phyloP scores from a whole-genome alignment of 35 echinoderm and acorn worm species.

The Acanthaster planci region DNA sequence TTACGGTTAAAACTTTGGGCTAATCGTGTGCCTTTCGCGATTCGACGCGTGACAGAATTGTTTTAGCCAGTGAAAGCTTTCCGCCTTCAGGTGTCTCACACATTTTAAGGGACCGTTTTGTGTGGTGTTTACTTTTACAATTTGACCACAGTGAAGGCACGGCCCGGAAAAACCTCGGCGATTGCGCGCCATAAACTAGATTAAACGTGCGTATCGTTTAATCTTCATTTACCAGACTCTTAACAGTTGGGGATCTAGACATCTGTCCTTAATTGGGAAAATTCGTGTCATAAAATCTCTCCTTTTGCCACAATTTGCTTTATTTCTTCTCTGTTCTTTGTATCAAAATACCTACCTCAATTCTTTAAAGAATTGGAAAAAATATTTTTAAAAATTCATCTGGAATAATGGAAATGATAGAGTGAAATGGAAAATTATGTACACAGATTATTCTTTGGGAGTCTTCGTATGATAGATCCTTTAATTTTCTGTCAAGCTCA shows the following conservation, averaged over 20 bases:
- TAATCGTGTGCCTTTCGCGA: no score
- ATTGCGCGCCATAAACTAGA: no score
- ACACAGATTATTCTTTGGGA: neutral
- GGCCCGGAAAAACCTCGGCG: no score
- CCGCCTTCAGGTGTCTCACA: no score
- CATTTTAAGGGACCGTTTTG: no score
- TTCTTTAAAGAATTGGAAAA: slow-evolving; percentile 1
- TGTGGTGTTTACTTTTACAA: no score
- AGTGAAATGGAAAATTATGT: slow-evolving; percentile 13
- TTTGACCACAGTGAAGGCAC: no score
- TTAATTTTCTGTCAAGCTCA: slow-evolving; percentile 6
- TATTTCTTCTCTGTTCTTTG: slow-evolving; percentile 13
- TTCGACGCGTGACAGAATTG: no score
- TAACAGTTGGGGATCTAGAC: neutral
- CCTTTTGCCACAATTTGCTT: slow-evolving; percentile 9
- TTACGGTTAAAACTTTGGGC: no score
- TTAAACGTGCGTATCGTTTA: no score
- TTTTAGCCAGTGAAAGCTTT: no score
- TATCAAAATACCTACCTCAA: slow-evolving; percentile 3
- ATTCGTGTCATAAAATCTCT: slow-evolving; percentile 29
- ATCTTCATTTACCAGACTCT: neutral
- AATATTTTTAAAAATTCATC: slow-evolving; percentile 31
- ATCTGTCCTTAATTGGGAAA: slow-evolving; percentile 28
- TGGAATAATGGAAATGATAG: slow-evolving; percentile 26
- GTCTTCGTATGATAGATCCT: slow-evolving; percentile 21